These are phyloP conservation scores for Gavialis gangeticus DNA, from an alignment of 2,113 vertebrate genomes.

Conservation along the genomic window DNA sequence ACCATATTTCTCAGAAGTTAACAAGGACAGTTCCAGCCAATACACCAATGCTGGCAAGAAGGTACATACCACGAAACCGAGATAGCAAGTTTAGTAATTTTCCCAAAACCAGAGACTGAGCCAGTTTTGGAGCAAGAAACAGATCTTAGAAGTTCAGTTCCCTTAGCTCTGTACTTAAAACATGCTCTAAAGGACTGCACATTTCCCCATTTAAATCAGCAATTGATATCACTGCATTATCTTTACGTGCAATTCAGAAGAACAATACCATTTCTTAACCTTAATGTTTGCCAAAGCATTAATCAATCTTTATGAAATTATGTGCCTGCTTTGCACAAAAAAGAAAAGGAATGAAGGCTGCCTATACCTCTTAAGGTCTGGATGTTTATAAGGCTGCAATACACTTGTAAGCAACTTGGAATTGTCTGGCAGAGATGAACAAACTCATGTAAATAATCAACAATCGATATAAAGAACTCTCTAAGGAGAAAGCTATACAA, in stretches of 20 bases:
- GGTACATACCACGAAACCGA: not conserved
- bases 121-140: not conserved
- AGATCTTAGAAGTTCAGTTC: not conserved
- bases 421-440: not conserved
- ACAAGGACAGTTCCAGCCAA: not conserved
- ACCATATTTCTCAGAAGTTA: not conserved
- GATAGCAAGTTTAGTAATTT: not conserved
- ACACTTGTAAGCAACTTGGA: constrained; percentile 22
- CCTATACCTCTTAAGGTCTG: not conserved
- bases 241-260: not conserved
- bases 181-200: not conserved
- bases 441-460: not conserved
- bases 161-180: not conserved
- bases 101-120: not conserved
- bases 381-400: constrained; percentile 8
- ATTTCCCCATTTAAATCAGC: not conserved
- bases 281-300: not conserved
- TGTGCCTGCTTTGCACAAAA: not conserved
- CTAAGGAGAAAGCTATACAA: not conserved
- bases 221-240: not conserved
- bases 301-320: not conserved
- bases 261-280: not conserved
- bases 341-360: not conserved
- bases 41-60: not conserved
- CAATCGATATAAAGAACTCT: not conserved